These are phyloP conservation scores for Aratinga solstitialis DNA, from an alignment of 2,797 vertebrate species.

Conservation along the genomic window DNA sequence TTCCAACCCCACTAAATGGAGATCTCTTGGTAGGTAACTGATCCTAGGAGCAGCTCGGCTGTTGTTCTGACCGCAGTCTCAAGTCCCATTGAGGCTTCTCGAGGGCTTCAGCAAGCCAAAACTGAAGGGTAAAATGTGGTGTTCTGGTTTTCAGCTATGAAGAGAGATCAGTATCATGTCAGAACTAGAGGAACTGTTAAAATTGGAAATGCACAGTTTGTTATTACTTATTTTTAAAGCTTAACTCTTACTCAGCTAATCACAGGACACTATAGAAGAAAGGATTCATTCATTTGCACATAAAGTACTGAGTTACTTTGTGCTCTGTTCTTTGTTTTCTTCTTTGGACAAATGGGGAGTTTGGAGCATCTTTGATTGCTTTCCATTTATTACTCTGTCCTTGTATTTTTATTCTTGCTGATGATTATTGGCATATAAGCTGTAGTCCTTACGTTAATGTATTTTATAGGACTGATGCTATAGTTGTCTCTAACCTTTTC, in stretches of 20 bases:
- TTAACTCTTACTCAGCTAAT: not conserved
- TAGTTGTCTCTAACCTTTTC: not conserved
- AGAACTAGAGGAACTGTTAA: not conserved
- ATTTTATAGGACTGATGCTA: not conserved
- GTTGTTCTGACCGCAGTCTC: accelerated
- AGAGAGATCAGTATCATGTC: not conserved
- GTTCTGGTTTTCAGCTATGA: not conserved
- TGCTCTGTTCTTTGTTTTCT: not conserved
- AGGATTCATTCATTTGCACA: not conserved
- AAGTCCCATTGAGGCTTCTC: accelerated
- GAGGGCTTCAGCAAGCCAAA: not conserved
- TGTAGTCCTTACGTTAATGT: not conserved
- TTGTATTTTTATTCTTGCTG: not conserved
- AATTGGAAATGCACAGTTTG: not conserved
- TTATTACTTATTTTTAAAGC: not conserved
- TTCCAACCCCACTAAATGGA: not conserved
- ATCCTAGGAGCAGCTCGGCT: not conserved
- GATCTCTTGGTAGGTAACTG: not conserved
- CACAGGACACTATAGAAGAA: not conserved
- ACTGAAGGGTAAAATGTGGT: not conserved
- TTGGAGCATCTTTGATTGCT: not conserved
- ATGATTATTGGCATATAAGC: not conserved
- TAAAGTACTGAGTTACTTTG: not conserved
- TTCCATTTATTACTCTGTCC: not conserved
- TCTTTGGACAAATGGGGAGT: not conserved